Percentiles rank a stretch among this genome's conserved stretches.
phyloP scores from a whole-genome alignment of 2,888 invertebrate species.

The Thymelicus sylvestris region DNA sequence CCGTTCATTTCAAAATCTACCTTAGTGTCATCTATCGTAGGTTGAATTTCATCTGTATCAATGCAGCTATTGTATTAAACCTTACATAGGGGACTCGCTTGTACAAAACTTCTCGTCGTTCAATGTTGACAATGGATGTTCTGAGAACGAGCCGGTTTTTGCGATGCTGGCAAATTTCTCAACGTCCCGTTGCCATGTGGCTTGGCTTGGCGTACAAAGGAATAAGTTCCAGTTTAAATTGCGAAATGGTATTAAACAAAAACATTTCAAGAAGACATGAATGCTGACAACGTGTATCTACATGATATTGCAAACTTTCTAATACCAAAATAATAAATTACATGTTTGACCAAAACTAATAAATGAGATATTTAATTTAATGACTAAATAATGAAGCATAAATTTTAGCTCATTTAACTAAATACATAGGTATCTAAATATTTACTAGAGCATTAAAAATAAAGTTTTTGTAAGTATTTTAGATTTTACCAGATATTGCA shows the following conservation, averaged over 20 bases:
- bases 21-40: conserved; percentile 21
- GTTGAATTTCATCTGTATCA: conserved; percentile 44
- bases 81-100: conserved; percentile 80
- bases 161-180: conserved; percentile 74
- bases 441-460: too few species aligned
- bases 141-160: conserved; percentile 75
- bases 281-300: not conserved
- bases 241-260: conserved; percentile 31
- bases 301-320: too few species aligned
- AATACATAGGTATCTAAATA: too few species aligned
- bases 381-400: too few species aligned
- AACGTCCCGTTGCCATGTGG: conserved; percentile 65
- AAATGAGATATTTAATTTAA: too few species aligned
- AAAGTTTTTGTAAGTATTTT: too few species aligned
- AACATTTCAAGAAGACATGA: not conserved
- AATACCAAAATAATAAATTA: too few species aligned
- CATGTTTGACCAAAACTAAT: conserved; percentile 9
- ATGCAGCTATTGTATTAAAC: conserved; percentile 60
- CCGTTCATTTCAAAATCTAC: conserved; percentile 44
- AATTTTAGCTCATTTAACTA: too few species aligned
- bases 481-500: too few species aligned
- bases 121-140: conserved; percentile 78
- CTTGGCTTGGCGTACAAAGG: conserved; percentile 50
- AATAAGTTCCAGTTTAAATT: conserved; percentile 45
- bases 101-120: conserved; percentile 76